Conservation (phyloP, 2,113 vertebrate species). For the Blennius ocellaris region DNA sequence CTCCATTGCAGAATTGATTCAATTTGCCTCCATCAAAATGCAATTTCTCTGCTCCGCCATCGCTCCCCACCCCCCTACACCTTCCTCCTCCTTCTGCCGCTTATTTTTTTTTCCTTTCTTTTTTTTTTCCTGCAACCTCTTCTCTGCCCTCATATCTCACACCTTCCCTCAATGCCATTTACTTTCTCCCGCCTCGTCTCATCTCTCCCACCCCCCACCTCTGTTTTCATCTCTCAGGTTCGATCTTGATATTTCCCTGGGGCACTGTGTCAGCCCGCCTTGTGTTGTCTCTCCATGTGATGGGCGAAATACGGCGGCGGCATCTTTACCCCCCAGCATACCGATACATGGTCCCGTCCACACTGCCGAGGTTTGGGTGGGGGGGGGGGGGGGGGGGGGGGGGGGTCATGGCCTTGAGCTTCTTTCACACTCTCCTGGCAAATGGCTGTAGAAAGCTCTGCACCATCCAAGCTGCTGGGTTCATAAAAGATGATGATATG, state of each 20-base stretch:
- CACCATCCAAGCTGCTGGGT: not conserved
- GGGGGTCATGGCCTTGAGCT: conserved; percentile 12
- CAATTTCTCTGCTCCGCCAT: conserved; percentile 56
- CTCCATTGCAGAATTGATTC: conserved; percentile 59
- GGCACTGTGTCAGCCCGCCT: not conserved
- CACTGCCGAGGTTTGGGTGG: not conserved
- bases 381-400: not conserved
- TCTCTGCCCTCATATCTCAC: conserved; percentile 5
- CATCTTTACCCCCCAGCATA: not conserved
- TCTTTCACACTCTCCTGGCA: not conserved
- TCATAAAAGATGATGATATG: conserved; percentile 16
- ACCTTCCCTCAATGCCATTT: conserved; percentile 14
- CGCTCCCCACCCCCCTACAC: not conserved
- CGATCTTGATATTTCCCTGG: conserved; percentile 54
- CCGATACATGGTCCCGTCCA: not conserved
- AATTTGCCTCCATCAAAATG: conserved; percentile 76
- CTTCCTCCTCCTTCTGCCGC: not conserved
- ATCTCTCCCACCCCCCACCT: conserved; percentile 1
- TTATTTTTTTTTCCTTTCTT: conserved; percentile 1
- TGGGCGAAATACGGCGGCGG: not conserved
- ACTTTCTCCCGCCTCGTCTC: not conserved
- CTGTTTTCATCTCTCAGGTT: conserved; percentile 29
- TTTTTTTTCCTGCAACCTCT: conserved; percentile 23
- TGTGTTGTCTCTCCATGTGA: conserved; percentile 17
- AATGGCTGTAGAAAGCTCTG: not conserved